Conservation (phyloP, 2,888 invertebrate species). For the Hermodice carunculata region DNA sequence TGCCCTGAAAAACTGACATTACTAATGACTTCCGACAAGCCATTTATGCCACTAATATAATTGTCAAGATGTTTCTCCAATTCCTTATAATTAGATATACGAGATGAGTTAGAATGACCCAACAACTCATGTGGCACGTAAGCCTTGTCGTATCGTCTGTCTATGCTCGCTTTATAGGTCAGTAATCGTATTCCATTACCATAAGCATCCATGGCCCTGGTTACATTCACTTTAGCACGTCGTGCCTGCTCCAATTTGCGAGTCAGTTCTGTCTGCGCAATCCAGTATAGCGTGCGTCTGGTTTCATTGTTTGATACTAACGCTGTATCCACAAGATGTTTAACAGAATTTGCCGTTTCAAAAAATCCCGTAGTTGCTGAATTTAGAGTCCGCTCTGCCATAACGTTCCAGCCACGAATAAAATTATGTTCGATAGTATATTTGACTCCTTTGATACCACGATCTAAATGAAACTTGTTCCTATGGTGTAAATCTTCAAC, state of each 20-base stretch:
- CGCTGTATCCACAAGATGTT: too few relatives aligned
- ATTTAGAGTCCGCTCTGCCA: slow-evolving; percentile 14
- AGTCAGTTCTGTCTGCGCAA: too few relatives aligned
- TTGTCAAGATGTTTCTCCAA: too few relatives aligned
- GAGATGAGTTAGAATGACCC: not conserved
- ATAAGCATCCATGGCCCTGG: slow-evolving; percentile 11
- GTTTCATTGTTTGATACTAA: too few relatives aligned
- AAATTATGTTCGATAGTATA: slow-evolving; percentile 26
- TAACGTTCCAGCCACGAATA: slow-evolving; percentile 20
- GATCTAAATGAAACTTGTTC: slow-evolving; percentile 13
- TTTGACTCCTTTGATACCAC: slow-evolving; percentile 18
- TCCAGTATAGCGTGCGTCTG: too few relatives aligned
- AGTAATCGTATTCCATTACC: slow-evolving; percentile 12
- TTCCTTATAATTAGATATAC: too few relatives aligned
- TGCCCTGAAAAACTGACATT: not conserved
- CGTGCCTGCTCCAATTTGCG: not conserved
- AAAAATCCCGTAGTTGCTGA: slow-evolving; percentile 16
- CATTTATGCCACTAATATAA: too few relatives aligned
- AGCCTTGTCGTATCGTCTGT: slow-evolving; percentile 21
- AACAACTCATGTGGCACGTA: slow-evolving; percentile 10
- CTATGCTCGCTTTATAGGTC: not conserved
- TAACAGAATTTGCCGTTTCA: not conserved
- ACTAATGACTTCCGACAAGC: not conserved
- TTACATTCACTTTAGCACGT: slow-evolving; percentile 10
- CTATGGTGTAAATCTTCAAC: not conserved